Percentiles rank a stretch among this genome's conserved stretches.
Evolutionary conservation across 2,888 invertebrate genomes (phyloP).

Genomic region (Dicyrtomina minuta): DNA sequence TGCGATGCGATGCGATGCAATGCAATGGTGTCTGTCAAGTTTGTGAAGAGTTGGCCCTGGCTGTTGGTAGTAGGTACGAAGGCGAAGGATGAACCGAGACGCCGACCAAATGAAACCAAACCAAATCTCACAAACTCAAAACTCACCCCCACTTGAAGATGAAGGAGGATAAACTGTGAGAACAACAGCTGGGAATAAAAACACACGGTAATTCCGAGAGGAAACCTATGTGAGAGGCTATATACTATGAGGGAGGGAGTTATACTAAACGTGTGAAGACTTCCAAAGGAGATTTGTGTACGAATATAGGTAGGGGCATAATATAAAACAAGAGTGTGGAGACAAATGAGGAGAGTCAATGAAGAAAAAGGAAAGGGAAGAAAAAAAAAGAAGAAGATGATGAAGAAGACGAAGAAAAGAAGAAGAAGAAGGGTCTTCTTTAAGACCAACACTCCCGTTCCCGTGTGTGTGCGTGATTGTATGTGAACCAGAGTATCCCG

Average conservation of each 20-base stretch:
- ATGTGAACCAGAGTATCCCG: conserved; percentile 20
- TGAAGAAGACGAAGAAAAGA: conserved; percentile 25
- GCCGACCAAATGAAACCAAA: too few relatives aligned
- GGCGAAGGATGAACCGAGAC: background rate
- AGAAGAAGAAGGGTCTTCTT: conserved; percentile 34
- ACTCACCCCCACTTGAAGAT: conserved; percentile 39
- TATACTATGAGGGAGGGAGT: too few relatives aligned
- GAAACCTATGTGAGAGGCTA: conserved; percentile 27
- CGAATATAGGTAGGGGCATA: background rate
- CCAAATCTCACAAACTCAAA: too few relatives aligned
- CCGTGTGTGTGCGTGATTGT: conserved; percentile 25
- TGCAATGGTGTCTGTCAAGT: conserved; percentile 4
- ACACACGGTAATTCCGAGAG: conserved; percentile 58
- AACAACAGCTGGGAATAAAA: conserved; percentile 48
- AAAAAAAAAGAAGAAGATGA: conserved; percentile 25
- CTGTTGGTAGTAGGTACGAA: background rate
- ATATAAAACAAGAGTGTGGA: conserved; percentile 15
- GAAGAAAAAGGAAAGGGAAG: conserved; percentile 7
- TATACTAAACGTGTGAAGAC: too few relatives aligned
- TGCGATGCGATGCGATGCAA: too few relatives aligned
- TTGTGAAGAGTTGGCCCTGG: background rate
- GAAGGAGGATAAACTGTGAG: conserved; percentile 21
- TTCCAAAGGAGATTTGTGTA: background rate
- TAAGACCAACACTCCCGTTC: conserved; percentile 3
- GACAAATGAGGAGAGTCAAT: conserved; percentile 36